Evolutionary conservation across 2,797 vertebrate genomes (phyloP).

Genomic region (Xerus rutilus): DNA sequence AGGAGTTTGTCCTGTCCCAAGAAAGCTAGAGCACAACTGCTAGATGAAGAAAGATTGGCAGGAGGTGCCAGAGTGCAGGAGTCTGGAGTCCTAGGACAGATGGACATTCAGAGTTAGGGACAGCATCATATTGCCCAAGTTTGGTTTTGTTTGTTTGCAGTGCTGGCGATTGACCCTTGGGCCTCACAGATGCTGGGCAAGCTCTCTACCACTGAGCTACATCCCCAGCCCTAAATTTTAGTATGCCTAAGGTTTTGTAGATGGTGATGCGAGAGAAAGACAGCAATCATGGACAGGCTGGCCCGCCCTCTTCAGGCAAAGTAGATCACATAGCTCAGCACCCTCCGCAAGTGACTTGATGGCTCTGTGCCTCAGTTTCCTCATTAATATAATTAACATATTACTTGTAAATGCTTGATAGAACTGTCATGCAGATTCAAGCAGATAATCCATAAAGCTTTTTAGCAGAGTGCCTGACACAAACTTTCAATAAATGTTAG

Average conservation of each 20-base stretch:
- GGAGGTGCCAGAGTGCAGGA: accelerated
- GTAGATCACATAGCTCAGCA: neutral
- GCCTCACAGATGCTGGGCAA: neutral
- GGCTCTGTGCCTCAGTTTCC: neutral
- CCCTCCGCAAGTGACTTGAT: neutral
- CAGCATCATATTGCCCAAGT: accelerated
- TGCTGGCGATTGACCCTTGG: neutral
- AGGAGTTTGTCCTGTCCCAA: neutral
- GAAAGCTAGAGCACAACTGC: neutral
- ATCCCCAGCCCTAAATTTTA: neutral
- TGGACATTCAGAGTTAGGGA: accelerated
- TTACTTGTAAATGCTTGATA: neutral
- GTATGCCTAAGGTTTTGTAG: neutral
- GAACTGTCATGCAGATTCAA: neutral
- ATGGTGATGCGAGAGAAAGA: neutral
- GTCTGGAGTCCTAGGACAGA: neutral
- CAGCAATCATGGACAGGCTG: neutral
- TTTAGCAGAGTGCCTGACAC: neutral
- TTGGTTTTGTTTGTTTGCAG: neutral
- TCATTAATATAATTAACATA: neutral
- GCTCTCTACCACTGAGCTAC: neutral
- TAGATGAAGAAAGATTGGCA: neutral
- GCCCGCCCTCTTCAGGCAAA: neutral
- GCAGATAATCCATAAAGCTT: neutral
- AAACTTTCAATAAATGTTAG: constrained; percentile 14